Evolutionary conservation across 2,888 invertebrate species (phyloP).

Genomic region (Limnephilus auricula): DNA sequence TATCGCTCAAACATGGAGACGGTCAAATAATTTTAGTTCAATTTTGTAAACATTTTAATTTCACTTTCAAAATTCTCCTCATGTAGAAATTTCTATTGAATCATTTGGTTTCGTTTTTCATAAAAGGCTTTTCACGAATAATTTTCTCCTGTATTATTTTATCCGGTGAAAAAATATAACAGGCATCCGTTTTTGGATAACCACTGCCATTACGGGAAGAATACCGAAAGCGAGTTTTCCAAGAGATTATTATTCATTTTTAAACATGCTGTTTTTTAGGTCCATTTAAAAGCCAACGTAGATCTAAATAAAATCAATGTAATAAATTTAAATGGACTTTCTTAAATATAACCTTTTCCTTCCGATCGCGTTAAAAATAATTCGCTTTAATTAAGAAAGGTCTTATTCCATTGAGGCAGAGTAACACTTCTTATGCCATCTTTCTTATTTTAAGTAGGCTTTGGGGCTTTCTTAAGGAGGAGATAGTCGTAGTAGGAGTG

Average conservation of each 20-base stretch:
- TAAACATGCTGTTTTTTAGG: neutral
- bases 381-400: neutral
- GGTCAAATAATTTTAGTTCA: neutral
- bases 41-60: neutral
- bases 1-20: no score
- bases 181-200: neutral
- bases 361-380: neutral
- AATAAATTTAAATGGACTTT: neutral
- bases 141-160: slow-evolving; percentile 11
- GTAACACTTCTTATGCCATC: neutral
- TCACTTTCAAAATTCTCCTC: neutral
- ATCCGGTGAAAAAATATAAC: slow-evolving; percentile 2
- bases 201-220: neutral
- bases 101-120: neutral
- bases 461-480: neutral
- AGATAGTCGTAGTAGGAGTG: neutral
- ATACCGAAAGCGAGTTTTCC: neutral
- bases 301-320: neutral
- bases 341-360: neutral
- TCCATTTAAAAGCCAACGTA: neutral
- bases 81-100: neutral
- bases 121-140: slow-evolving; percentile 23
- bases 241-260: neutral
- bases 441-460: slow-evolving; percentile 2
- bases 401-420: slow-evolving; percentile 2